Base-by-base conservation (phyloP, 2,888 invertebrate species). In the Drosophila testacea region DNA sequence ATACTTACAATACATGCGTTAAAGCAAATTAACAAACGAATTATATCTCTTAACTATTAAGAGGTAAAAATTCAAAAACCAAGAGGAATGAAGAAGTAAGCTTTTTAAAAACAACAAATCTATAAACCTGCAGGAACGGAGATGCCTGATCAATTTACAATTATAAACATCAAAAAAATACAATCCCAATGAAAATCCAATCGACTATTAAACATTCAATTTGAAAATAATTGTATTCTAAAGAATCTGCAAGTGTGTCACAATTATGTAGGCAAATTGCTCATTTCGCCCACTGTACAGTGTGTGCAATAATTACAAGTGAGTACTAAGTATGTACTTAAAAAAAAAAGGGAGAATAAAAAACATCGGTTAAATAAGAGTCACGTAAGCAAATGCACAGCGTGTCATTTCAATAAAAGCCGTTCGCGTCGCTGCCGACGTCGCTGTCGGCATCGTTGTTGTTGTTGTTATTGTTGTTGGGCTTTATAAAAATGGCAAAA, bases 341-440 rank as follows among this genome's bases (percentile, higher is more conserved):
- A 46, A 52, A 16, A 42, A 41, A 39, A 28, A 47, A 30, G 28
- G 39, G 22, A 11, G 32, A 46, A 39, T 22, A 51, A 41, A 32
- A 39, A 54, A 48, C 62, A 61, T 57, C 13, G 56, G 52, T 52
- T 70, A 70, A 67, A 71, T 63, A 65, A 64, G 60, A 80, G 79
- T 83, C 86, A 86, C 83, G 86, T 81, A 69, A 70, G 48, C 67
- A 77, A 79, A 67, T 67, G 73, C 55, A 64, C 61, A 62, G 64
- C 63, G 62, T 50, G 56, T 70, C 72, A 73, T 79, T 83, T 81
- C 68, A 77, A 89, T 74, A 78, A 72, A 65, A 55, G 70, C 46
- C 34, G 39, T 32, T 57, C 11, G 32, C 60, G 55, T 13, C 59
- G 30, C 52, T 50, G 56, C 52, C 38, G 44, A 32, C 51, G 38